Evolutionary conservation across 2,888 invertebrate species (phyloP).

Genomic region (Autographa gamma): DNA sequence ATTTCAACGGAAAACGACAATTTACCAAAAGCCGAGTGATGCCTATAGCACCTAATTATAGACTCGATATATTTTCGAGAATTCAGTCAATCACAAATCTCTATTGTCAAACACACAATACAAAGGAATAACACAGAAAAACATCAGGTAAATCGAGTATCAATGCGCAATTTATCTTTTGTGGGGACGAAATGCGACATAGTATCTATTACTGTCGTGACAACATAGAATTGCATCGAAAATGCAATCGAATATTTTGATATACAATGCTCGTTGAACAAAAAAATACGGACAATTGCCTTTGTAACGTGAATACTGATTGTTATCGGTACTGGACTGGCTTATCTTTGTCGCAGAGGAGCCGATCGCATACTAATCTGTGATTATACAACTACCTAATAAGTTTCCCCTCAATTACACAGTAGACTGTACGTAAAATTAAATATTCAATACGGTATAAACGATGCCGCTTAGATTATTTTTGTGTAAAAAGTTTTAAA

Average conservation of each 20-base stretch:
- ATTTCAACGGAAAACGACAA: conserved; percentile 21
- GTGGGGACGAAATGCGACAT: conserved; percentile 75
- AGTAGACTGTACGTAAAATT: conserved; percentile 61
- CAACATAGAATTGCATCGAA: conserved; percentile 79
- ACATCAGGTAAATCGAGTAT: conserved; percentile 84
- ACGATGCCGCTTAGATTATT: conserved; percentile 39
- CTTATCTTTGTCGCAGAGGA: conserved; percentile 82
- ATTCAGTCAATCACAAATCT: conserved; percentile 73
- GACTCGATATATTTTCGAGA: conserved; percentile 55
- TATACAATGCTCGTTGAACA: conserved; percentile 71
- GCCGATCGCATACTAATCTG: conserved; percentile 80
- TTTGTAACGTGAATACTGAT: conserved; percentile 85
- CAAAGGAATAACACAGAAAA: conserved; percentile 72
- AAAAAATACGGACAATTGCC: conserved; percentile 82
- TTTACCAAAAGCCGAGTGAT: conserved; percentile 24
- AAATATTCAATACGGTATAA: conserved; percentile 57
- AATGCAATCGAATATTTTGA: conserved; percentile 85
- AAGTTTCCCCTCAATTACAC: conserved; percentile 81
- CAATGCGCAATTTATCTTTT: conserved; percentile 86
- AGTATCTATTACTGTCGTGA: conserved; percentile 82
- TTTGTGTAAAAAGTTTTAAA: conserved; percentile 31
- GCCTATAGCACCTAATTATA: conserved; percentile 57
- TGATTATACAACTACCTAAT: conserved; percentile 76
- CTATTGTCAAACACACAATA: conserved; percentile 70
- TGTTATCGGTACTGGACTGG: conserved; percentile 82